A percentile compares a stretch with the other conserved stretches of the same genome.
Evolutionary conservation across 1,140 invertebrate genomes (phyloP).

Genomic region (Drosophila eugracilis): DNA sequence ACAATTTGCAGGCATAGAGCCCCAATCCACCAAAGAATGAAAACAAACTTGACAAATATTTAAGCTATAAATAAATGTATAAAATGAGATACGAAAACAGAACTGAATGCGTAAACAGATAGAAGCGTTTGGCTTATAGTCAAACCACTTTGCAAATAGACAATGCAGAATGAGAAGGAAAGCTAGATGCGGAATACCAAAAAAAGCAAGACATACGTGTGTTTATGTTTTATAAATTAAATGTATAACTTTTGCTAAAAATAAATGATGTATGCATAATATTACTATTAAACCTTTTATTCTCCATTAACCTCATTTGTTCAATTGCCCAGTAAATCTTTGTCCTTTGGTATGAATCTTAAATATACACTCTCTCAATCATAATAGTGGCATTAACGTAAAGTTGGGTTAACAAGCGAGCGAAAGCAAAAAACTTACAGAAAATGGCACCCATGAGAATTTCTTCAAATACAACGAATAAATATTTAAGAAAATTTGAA

Average conservation of each 20-base stretch:
- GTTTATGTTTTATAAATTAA: conserved; percentile 63
- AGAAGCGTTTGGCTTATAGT: conserved; percentile 45
- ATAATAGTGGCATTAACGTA: conserved; percentile 2
- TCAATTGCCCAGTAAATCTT: conserved; percentile 15
- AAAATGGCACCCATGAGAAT: conserved; percentile 54
- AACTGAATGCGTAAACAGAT: conserved; percentile 64
- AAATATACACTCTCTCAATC: conserved; percentile 12
- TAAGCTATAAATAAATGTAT: conserved; percentile 66
- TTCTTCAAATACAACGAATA: conserved; percentile 84
- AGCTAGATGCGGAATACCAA: conserved; percentile 19
- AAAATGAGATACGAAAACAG: conserved; percentile 54
- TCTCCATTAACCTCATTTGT: conserved; percentile 36
- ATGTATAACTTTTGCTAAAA: conserved; percentile 66
- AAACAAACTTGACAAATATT: conserved; percentile 61
- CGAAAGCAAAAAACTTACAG: conserved; percentile 10
- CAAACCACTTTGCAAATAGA: conserved; percentile 41
- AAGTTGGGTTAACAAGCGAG: conserved; percentile 13
- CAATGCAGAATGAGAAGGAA: conserved; percentile 25
- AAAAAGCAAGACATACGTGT: conserved; percentile 50
- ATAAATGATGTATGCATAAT: conserved; percentile 69
- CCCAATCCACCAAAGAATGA: conserved; percentile 58
- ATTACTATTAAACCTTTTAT: conserved; percentile 44
- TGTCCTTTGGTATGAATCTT: conserved; percentile 3
- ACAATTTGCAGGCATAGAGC: conserved; percentile 34
- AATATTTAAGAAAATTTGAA: conserved; percentile 76